Evolutionary conservation across 2,888 invertebrate species (phyloP), one percentile per base, ranked within the genome.

Genomic region (Salticus scenicus): DNA sequence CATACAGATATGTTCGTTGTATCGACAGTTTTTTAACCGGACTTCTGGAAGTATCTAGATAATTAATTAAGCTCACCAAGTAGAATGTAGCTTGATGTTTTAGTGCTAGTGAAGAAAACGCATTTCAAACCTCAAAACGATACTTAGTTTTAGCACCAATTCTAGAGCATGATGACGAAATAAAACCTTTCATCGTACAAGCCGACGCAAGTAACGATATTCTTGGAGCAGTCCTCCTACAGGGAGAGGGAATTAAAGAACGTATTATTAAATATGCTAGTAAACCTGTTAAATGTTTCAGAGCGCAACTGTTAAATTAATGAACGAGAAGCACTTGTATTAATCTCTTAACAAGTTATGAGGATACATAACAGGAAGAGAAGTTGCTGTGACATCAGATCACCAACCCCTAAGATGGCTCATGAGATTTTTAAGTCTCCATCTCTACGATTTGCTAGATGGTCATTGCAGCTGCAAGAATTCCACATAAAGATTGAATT

Each of bases 1-100:
- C n/a, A 37, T 81, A 5, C 69, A 74, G 41, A 81, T 30, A 1
- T 79, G 72, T 24, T 72, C 72, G 1, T 69, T n/a, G 67, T 81
- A 31, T 47, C 0, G 66, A 1, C n/a, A 67, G 67, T 66, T 47
- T 20, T 20, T 33, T 81, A 1, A 28, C 28, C 1, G 28, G 69
- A n/a, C 74, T 81, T 74, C 10, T 57, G 0, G 33, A 64, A 0
- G 24, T 72, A 24, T n/a, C 82, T 28, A 63, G 24, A 20, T 71
- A 42, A 0, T 37, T 80, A 1, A 30, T 41, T 41, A 31, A 70
- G 7, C 64, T 82, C 5, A 75, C 75, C 17, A 76, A 70, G 27
- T 42, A 75, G 30, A 67, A 75, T 47, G 27, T 5, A 10, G 20
- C 7, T n/a, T 74, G 73, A 67, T 7, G 0, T 69, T 33, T 28